Evolutionary conservation across 2,113 vertebrate species (phyloP), one percentile per base, ranked within the genome.

Genomic region (Neotoma lepida): DNA sequence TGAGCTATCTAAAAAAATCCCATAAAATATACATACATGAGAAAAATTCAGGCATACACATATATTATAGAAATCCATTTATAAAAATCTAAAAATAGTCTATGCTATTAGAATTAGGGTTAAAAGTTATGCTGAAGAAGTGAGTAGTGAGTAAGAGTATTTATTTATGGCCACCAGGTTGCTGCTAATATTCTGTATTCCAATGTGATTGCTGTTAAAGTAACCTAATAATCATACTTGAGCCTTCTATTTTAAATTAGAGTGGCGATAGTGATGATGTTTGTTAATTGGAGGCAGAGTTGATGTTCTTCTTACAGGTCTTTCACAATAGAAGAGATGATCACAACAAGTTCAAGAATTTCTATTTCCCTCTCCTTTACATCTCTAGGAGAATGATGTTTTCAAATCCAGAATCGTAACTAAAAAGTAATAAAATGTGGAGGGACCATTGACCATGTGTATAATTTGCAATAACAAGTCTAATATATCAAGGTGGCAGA

Each of bases 251-350:
- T 68, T 91, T 88, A 68, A 80, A 73, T 10, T 30, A 35, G 6
- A 26, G 2, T 1, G 17, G 6, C 95, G 88, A 96, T 58, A 26
- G 2, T 1, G 17, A 6, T 96, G 88, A 96, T 66, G 9, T 94
- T 61, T 92, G 9, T 61, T 90, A 46, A 90, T 14, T 13, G 56
- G 0, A 63, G 77, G 89, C 0, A 87, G 14, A 93, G 73, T 49
- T 97, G 80, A 81, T 15, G 90, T 85, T 91, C 9, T 89, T 74
- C 74, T 71, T 88, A 9, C 28, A 90, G 24, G 26, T 51, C 14
- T 94, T 88, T 94, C 39, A 95, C 24, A 94, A 78, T 46, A 93
- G 44, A 92, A 78, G 56, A 97, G 68, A 76, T 88, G 35, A 96
- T 94, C 91, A 97, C 61, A 96, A 82, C 56, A 86, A 90, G 85